Evolutionary conservation across 2,888 invertebrate species (phyloP), one percentile per base, ranked within the genome.

Genomic region (Dorcus parallelipipedus): DNA sequence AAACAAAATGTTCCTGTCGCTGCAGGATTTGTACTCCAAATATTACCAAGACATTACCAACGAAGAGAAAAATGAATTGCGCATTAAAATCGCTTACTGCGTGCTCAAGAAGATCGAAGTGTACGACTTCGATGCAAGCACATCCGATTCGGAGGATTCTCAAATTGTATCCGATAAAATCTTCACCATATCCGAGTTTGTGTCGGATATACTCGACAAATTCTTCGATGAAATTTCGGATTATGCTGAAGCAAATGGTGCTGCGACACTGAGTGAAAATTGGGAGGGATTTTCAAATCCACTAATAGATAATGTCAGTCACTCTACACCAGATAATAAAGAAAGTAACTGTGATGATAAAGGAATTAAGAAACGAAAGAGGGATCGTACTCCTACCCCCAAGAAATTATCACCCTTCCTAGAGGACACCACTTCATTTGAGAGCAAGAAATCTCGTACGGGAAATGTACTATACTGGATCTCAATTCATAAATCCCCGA

Each of bases 401-500:
- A 52, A 6, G 6, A 43, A 8, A 20, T 20, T 38, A 10, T 26
- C 17, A 6, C 3, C 38, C 9, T 9, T 33, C 1, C 8, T 51
- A 14, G 56, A 64, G 40, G 64, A 64, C 20, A 14, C 59, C 5
- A 54, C 54, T 14, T 43, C 49, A 10, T 67, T 67, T 48, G 56
- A 61, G 52, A 26, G 56, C 9, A 66, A 60, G 50, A 61, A 58
- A 33, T 51, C 59, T 10, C 43, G 45, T 20, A 53, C 61, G 0
- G 65, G 64, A 2, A 71, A 69, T n/a, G 77, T 76, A 63, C 69
- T 68, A n/a, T 76, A 72, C 58, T 78, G 78, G 78, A 67, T 77
- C 49, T 60, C 75, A 1, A 67, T 76, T 48, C 66, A 67, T 26
- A 69, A 67, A 52, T 67, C 69, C 9, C 67, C 70, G 7, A 52